These are phyloP conservation scores for Hydrotaea diabolus DNA, from an alignment of 2,888 invertebrate species.

Conservation along the genomic window DNA sequence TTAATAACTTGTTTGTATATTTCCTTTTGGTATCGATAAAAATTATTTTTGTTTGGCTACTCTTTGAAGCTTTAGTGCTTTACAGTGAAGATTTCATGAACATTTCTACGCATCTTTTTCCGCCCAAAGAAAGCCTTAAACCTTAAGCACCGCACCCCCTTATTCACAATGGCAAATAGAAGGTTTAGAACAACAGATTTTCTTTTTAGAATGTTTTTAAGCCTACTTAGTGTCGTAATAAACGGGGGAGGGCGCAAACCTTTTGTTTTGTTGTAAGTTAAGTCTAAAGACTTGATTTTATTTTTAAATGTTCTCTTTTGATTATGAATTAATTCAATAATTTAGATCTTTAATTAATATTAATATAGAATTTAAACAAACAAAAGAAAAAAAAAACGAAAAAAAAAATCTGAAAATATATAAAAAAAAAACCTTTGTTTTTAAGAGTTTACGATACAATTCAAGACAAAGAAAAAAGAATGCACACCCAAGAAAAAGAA, in stretches of 20 bases:
- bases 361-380: slow-evolving; percentile 68
- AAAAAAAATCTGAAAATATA: slow-evolving; percentile 52
- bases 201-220: too few species aligned
- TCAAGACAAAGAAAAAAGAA: slow-evolving; percentile 59
- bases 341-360: slow-evolving; percentile 66
- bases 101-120: slow-evolving; percentile 2
- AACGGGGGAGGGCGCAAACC: too few species aligned
- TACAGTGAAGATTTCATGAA: not conserved
- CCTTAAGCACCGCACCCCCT: not conserved
- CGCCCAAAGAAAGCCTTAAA: slow-evolving; percentile 30
- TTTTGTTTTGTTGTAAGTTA: slow-evolving; percentile 49
- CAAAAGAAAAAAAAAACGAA: slow-evolving; percentile 61
- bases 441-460: slow-evolving; percentile 24
- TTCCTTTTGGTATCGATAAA: slow-evolving; percentile 48
- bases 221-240: too few species aligned
- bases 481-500: slow-evolving; percentile 55
- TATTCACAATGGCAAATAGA: too few species aligned
- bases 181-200: too few species aligned
- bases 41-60: slow-evolving; percentile 44
- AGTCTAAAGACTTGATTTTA: slow-evolving; percentile 59
- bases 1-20: slow-evolving; percentile 24
- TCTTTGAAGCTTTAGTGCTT: slow-evolving; percentile 36
- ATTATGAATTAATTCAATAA: slow-evolving; percentile 64
- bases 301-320: slow-evolving; percentile 61
- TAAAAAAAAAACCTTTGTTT: slow-evolving; percentile 59